Evolutionary conservation across 2,888 invertebrate species (phyloP).

Genomic region (Tupiocoris notatus): DNA sequence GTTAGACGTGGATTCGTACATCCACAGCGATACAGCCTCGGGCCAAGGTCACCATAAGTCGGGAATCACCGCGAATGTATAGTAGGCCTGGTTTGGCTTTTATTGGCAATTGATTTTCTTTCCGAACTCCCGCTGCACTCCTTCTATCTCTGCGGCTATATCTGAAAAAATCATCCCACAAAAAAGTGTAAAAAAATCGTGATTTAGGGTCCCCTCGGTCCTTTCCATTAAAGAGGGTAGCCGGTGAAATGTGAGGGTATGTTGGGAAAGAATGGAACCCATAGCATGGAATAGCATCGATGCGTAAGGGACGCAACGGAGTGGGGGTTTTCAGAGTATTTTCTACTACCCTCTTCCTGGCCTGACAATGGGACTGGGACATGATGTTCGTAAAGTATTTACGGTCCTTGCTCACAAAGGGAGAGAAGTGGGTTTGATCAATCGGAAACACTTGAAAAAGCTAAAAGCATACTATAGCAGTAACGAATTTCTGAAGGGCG

Average conservation of each 20-base stretch:
- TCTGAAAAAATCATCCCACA: neutral
- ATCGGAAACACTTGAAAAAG: neutral
- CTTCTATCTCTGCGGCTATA: neutral
- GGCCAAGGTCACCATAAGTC: neutral
- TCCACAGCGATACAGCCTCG: neutral
- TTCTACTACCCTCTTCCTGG: neutral
- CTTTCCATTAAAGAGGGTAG: slow-evolving; percentile 26
- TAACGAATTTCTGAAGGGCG: neutral
- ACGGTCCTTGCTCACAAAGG: slow-evolving; percentile 4
- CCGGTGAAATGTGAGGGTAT: neutral
- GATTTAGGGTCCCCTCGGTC: slow-evolving; percentile 21
- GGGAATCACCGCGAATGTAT: neutral
- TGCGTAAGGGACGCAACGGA: slow-evolving; percentile 9
- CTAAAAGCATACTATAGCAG: neutral
- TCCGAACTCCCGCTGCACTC: neutral
- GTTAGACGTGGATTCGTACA: neutral
- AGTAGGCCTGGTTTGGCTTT: neutral
- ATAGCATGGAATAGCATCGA: slow-evolving; percentile 9
- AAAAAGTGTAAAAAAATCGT: slow-evolving; percentile 2
- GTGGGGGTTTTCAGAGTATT: neutral
- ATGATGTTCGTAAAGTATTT: slow-evolving; percentile 29
- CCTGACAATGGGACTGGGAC: slow-evolving; percentile 21
- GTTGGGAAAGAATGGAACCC: neutral
- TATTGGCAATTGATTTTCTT: slow-evolving; percentile 36
- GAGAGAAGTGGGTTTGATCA: neutral